A percentile compares a stretch with the other conserved stretches of the same genome.
These are phyloP conservation scores for Onthophagus sagittarius DNA, from an alignment of 2,888 invertebrate species.

Conservation along the genomic window DNA sequence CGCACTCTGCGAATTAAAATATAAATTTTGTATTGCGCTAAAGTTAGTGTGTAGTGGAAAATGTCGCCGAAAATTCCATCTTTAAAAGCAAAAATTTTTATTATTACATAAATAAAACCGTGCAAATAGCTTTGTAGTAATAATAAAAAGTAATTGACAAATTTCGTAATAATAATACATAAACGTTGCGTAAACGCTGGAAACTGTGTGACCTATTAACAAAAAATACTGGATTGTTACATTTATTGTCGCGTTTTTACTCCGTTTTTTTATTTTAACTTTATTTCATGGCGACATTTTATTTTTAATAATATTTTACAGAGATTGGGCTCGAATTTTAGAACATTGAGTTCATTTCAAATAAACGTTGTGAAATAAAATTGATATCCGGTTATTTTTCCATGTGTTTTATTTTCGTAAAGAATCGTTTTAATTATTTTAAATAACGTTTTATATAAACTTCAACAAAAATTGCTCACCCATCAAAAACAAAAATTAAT, in stretches of 20 bases:
- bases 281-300: not conserved
- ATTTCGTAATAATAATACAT: not conserved
- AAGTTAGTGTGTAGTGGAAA: not conserved
- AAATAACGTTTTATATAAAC: no score
- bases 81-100: no score
- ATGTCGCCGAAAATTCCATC: not conserved
- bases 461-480: no score
- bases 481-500: no score
- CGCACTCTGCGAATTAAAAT: not conserved
- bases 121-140: not conserved
- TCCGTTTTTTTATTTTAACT: not conserved
- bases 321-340: not conserved
- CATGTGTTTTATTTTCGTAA: no score
- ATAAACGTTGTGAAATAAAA: not conserved
- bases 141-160: not conserved
- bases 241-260: not conserved
- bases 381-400: not conserved
- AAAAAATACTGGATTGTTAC: not conserved
- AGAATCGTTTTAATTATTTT: no score
- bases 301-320: not conserved
- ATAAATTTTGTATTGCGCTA: not conserved
- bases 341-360: not conserved
- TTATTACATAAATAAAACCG: no score
- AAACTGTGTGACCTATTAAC: not conserved
- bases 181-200: not conserved